Conservation (phyloP, 2,888 invertebrate species). For the Bimastos eiseni region DNA sequence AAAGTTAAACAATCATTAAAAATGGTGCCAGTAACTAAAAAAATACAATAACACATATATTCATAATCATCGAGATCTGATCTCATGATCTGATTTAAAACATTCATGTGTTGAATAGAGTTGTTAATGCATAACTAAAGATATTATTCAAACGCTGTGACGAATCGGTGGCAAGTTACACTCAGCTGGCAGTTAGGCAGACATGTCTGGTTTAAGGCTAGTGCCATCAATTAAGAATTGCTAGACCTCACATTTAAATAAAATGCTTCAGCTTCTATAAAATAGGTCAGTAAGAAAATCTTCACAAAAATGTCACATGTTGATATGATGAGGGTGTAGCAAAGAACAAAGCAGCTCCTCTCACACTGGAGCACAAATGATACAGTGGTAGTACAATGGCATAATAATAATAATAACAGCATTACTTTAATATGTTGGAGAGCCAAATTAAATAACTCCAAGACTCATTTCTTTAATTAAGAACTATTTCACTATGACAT, state of each 20-base stretch:
- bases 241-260: too few species aligned
- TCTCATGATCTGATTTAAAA: not conserved
- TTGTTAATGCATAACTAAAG: not conserved
- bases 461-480: not conserved
- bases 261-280: too few species aligned
- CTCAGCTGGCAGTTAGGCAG: too few species aligned
- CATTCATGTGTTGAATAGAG: not conserved
- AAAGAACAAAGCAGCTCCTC: not conserved
- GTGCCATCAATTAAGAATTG: too few species aligned
- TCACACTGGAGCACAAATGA: not conserved
- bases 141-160: not conserved
- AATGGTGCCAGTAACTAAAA: not conserved
- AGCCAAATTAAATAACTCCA: not conserved
- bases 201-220: too few species aligned
- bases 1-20: slow-evolving; percentile 52
- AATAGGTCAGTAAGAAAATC: too few species aligned
- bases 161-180: too few species aligned
- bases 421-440: not conserved
- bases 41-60: not conserved
- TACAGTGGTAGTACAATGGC: not conserved
- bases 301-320: too few species aligned
- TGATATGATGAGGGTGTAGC: not conserved
- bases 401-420: not conserved
- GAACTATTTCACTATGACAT: not conserved
- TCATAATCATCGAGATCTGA: not conserved